Percentiles rank a stretch among this genome's conserved stretches.
These are phyloP conservation scores for Apotomis capreana DNA, from an alignment of 2,888 invertebrate genomes.

Conservation along the genomic window DNA sequence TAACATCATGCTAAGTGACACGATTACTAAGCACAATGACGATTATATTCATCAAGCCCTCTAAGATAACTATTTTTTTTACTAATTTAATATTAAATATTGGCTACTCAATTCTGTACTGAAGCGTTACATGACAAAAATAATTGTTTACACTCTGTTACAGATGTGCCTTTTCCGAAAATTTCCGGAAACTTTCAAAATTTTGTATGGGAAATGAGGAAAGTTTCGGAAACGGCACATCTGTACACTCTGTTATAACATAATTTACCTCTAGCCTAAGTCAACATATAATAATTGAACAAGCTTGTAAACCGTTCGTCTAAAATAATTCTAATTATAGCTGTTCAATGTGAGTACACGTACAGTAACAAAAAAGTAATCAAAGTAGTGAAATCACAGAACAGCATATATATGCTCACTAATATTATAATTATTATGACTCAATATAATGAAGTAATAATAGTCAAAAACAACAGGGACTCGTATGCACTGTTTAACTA, in stretches of 20 bases:
- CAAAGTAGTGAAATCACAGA: slow-evolving; percentile 44
- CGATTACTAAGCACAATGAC: slow-evolving; percentile 82
- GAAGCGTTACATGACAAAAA: slow-evolving; percentile 75
- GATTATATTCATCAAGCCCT: slow-evolving; percentile 81
- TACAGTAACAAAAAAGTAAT: slow-evolving; percentile 45
- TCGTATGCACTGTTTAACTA: slow-evolving; percentile 13
- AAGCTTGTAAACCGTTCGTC: slow-evolving; percentile 15
- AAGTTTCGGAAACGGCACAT: too few species aligned
- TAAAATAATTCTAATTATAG: slow-evolving; percentile 23
- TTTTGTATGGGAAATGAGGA: too few species aligned
- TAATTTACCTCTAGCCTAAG: slow-evolving; percentile 36
- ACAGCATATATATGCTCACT: slow-evolving; percentile 45
- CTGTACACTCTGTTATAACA: slow-evolving; percentile 39
- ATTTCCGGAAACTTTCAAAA: too few species aligned
- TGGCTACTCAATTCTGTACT: slow-evolving; percentile 77
- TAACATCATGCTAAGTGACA: slow-evolving; percentile 77
- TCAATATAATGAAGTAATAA: slow-evolving; percentile 24
- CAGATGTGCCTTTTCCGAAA: too few species aligned
- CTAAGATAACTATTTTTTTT: slow-evolving; percentile 77
- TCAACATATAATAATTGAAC: slow-evolving; percentile 30
- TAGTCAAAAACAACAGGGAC: slow-evolving; percentile 8
- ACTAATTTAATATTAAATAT: slow-evolving; percentile 72
- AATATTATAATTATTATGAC: slow-evolving; percentile 44
- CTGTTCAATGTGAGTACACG: slow-evolving; percentile 12
- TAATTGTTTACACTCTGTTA: slow-evolving; percentile 49